Evolutionary conservation across 2,797 vertebrate species (phyloP), one percentile per base, ranked within the genome.

Genomic region (Leptoclinus maculatus): DNA sequence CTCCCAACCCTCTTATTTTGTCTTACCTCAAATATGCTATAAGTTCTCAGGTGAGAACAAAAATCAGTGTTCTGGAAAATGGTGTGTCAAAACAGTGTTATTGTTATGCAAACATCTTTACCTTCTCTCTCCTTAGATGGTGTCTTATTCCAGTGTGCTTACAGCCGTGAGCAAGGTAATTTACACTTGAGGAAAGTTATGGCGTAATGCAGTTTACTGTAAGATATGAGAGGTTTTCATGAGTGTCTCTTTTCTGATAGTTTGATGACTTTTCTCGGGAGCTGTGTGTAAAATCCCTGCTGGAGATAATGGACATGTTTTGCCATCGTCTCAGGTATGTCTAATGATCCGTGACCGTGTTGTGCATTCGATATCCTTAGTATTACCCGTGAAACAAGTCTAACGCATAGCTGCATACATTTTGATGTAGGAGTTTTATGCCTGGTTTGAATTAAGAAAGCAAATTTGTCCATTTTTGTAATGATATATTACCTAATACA

Each of bases 281-380:
- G 25, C 94, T 99, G 68, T 99, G 98, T 62, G 93, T 99, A 57
- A 97, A 97, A 83, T 96, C 98, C 0, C 89, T 99, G 82, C 78
- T 99, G 89, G 97, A 99, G 80, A 97, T 99, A 86, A 97, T 98
- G 97, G 97, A 98, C 92, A 99, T 99, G 97, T 99, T 99, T 89
- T 97, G 96, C 83, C 96, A 97, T 90, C 96, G 95, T 49, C 96
- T 99, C 74, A 98, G 97, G 98, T 96, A 79, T 23, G 71, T 56
- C 2, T 10, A 63, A 5, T 49, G 29, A 47, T 54, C 8, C 7
- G 19, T 39, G 7, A 11, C 23, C 43, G 10, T 53, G 12, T 36
- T 14, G 3, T 19, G 32, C 7, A 36, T 65, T 65, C 74, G 17
- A 3, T 25, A 51, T 23, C 14, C 10, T 34, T 27, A 57, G 23